These are phyloP conservation scores for Microctonus hyperodae DNA, from an alignment of 2,888 invertebrate species.

Conservation along the genomic window DNA sequence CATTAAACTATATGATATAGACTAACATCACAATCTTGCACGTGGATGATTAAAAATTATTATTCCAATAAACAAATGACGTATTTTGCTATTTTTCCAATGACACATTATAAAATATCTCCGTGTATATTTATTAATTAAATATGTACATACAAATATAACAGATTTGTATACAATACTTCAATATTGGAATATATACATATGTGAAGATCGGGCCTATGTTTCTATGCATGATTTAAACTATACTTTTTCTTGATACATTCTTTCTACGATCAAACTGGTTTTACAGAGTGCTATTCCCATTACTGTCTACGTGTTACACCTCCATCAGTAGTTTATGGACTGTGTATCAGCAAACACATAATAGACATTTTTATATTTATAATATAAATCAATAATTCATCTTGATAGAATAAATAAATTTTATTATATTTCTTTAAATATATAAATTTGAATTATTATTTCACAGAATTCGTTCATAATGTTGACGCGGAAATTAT, in stretches of 20 bases:
- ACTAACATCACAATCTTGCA: neutral
- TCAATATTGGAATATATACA: neutral
- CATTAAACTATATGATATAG: neutral
- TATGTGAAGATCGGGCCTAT: neutral
- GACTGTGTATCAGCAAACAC: constrained; percentile 32
- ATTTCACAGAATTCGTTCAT: too few species aligned
- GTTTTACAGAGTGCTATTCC: constrained; percentile 48
- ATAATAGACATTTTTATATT: neutral
- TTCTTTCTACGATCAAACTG: constrained; percentile 42
- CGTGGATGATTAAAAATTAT: neutral
- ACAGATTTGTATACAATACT: neutral
- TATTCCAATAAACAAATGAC: neutral
- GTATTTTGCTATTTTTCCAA: neutral
- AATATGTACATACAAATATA: too few species aligned
- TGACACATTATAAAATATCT: too few species aligned
- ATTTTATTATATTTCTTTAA: too few species aligned
- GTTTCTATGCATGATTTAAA: neutral
- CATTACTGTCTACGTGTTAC: constrained; percentile 8
- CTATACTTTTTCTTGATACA: neutral
- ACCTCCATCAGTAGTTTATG: constrained; percentile 33
- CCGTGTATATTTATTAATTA: too few species aligned
- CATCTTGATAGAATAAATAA: neutral
- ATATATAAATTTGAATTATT: too few species aligned
- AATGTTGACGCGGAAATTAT: constrained; percentile 28
- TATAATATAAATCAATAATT: neutral